Percentiles rank a stretch among this genome's conserved stretches.
Conservation (phyloP, 1,140 invertebrate species). For the Drosophila setifemur region DNA sequence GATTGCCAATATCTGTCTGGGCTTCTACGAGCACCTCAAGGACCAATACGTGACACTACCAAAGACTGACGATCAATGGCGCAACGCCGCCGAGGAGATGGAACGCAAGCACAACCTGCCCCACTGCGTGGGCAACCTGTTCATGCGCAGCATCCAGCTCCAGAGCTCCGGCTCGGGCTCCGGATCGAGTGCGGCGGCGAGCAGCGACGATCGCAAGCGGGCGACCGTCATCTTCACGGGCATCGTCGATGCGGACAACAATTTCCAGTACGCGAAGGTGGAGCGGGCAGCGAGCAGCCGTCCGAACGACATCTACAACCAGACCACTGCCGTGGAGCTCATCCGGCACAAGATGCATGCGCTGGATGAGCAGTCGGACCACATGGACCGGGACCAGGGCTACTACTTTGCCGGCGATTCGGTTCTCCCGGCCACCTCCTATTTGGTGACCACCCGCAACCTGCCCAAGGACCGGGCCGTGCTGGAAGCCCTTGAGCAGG, state of each 20-base stretch:
- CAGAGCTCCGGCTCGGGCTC: constrained; percentile 33
- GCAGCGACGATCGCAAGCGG: constrained; percentile 62
- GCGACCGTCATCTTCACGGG: constrained; percentile 74
- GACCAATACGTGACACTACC: constrained; percentile 80
- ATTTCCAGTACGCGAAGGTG: constrained; percentile 75
- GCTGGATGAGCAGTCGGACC: constrained; percentile 45
- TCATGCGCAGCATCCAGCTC: constrained; percentile 75
- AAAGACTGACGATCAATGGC: constrained; percentile 82
- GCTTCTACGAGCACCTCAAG: constrained; percentile 80
- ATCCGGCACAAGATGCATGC: constrained; percentile 67
- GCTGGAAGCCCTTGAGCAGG: constrained; percentile 49
- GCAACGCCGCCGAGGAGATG: constrained; percentile 64
- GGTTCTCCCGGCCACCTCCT: constrained; percentile 62
- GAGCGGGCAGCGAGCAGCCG: constrained; percentile 64
- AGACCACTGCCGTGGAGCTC: constrained; percentile 69
- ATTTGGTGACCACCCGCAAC: constrained; percentile 64
- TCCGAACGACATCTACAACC: constrained; percentile 73
- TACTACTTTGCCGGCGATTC: constrained; percentile 71
- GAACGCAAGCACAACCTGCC: constrained; percentile 69
- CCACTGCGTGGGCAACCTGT: constrained; percentile 72
- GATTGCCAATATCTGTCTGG: constrained; percentile 81
- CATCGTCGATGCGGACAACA: constrained; percentile 75
- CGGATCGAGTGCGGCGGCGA: constrained; percentile 10
- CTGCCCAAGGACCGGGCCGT: constrained; percentile 54
- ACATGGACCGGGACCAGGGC: constrained; percentile 42